Conservation (phyloP, 2,888 invertebrate genomes). For the Drosophila algonquin region DNA sequence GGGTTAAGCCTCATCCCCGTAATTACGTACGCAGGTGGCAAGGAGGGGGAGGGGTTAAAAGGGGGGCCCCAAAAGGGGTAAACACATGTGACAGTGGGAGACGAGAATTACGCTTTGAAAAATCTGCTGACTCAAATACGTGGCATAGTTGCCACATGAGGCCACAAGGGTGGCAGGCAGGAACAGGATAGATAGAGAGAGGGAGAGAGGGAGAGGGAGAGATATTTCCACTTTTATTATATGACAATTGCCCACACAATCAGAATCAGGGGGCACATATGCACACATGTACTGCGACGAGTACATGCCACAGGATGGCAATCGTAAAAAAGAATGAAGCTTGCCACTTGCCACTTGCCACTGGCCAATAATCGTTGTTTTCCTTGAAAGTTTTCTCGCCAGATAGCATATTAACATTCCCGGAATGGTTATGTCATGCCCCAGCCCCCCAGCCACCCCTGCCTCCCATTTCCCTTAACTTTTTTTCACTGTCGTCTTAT, state of each 20-base stretch:
- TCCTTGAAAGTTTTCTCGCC: conserved; percentile 20
- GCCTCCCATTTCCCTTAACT: too few species aligned
- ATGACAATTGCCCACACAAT: conserved; percentile 75
- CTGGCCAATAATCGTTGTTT: conserved; percentile 32
- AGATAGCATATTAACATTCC: conserved; percentile 29
- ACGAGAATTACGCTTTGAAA: conserved; percentile 12
- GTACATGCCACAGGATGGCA: conserved; percentile 23
- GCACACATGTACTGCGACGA: conserved; percentile 30
- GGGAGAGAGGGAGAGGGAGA: not conserved
- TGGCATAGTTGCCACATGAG: conserved; percentile 2
- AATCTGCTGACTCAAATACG: conserved; percentile 33
- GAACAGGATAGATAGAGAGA: conserved; percentile 15
- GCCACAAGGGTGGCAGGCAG: conserved; percentile 19
- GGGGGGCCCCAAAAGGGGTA: conserved; percentile 4
- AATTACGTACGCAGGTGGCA: conserved; percentile 51
- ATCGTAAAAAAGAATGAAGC: conserved; percentile 68
- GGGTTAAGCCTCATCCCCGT: conserved; percentile 59
- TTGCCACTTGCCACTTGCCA: conserved; percentile 20
- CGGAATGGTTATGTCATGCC: conserved; percentile 30
- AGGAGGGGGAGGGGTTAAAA: not conserved
- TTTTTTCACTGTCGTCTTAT: conserved; percentile 27
- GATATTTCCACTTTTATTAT: conserved; percentile 59
- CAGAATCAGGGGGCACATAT: conserved; percentile 52
- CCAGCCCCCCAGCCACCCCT: not conserved
- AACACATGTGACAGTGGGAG: conserved; percentile 3